Evolutionary conservation across 1,140 invertebrate genomes (phyloP).

Genomic region (Tetramorium simillimum): DNA sequence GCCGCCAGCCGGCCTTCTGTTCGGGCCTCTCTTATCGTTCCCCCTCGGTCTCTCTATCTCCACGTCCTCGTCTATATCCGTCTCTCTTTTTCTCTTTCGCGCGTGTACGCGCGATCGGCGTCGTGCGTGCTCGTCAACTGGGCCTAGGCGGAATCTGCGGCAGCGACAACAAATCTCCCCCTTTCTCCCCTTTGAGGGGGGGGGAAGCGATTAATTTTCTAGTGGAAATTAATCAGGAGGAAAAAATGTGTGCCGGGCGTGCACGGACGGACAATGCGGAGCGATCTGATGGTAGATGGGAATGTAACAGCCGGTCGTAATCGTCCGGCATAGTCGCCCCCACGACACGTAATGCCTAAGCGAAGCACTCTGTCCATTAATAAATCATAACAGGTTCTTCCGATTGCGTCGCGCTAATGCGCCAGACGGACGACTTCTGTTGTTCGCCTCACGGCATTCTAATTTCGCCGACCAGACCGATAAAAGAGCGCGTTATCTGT

Average conservation of each 20-base stretch:
- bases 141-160: background rate
- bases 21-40: constrained; percentile 57
- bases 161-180: background rate
- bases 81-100: constrained; percentile 34
- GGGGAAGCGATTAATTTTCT: constrained; percentile 71
- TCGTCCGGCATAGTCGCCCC: constrained; percentile 34
- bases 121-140: constrained; percentile 12
- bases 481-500: background rate
- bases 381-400: constrained; percentile 62
- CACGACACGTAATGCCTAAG: constrained; percentile 44
- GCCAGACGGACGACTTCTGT: background rate
- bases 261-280: constrained; percentile 40
- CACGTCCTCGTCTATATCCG: constrained; percentile 5
- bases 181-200: background rate
- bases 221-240: constrained; percentile 73
- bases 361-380: constrained; percentile 53
- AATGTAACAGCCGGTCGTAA: constrained; percentile 67
- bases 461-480: constrained; percentile 30
- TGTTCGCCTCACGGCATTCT: constrained; percentile 1
- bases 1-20: constrained; percentile 53
- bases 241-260: constrained; percentile 63
- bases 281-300: constrained; percentile 69
- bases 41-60: constrained; percentile 26
- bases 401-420: constrained; percentile 49
- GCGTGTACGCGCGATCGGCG: constrained; percentile 25